A percentile compares a stretch with the other conserved stretches of the same genome.
These are phyloP conservation scores for Sycophila sp. DNA, from an alignment of 1,140 invertebrate genomes.

Conservation along the genomic window DNA sequence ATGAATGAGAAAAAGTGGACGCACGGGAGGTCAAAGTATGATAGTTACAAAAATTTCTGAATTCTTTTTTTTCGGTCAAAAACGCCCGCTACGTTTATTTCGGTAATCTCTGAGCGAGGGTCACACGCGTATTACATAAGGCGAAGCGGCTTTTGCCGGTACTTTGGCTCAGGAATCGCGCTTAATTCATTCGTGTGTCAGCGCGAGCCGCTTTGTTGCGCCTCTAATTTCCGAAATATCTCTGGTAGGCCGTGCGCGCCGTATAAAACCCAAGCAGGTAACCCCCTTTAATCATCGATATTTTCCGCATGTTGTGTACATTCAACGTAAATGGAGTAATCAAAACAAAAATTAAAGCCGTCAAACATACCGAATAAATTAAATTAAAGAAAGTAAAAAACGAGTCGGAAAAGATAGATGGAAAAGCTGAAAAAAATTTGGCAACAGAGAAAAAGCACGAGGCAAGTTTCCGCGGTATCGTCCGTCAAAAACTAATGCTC, in stretches of 20 bases:
- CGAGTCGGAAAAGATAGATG: background rate
- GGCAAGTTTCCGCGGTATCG: background rate
- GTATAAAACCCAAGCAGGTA: background rate
- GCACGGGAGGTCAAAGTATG: too few species aligned
- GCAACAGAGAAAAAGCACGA: too few species aligned
- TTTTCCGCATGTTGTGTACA: background rate
- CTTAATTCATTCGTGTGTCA: conserved; percentile 22
- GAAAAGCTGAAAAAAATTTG: too few species aligned
- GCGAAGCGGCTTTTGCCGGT: background rate
- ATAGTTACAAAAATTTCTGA: too few species aligned
- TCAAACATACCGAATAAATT: background rate
- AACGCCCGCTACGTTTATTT: conserved; percentile 11
- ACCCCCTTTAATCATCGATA: background rate
- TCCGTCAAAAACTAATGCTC: background rate
- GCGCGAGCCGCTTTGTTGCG: background rate
- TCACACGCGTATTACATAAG: conserved; percentile 8
- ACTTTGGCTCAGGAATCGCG: conserved; percentile 21
- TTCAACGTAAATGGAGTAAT: background rate
- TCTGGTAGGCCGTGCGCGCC: background rate
- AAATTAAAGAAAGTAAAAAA: background rate
- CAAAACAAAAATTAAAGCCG: background rate
- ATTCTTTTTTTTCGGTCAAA: too few species aligned
- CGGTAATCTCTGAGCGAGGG: conserved; percentile 3
- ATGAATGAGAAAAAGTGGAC: too few species aligned
- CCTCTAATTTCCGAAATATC: conserved; percentile 16